Conservation (phyloP, 1,140 invertebrate species). For the Chironomus striatipennis region DNA sequence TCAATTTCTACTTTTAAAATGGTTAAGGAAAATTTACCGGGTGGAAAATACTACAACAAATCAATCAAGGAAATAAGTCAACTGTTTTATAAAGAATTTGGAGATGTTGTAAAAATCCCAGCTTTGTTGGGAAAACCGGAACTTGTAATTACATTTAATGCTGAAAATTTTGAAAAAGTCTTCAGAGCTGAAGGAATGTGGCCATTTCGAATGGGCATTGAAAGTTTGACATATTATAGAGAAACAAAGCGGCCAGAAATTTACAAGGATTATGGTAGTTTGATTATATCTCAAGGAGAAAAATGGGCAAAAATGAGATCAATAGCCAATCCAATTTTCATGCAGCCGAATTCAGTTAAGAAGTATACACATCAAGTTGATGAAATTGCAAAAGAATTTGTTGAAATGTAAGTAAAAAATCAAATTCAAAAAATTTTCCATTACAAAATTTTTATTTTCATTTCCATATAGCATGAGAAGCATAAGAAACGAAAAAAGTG, state of each 20-base stretch:
- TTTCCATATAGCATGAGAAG: constrained; percentile 43
- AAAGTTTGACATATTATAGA: constrained; percentile 28
- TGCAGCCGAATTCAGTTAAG: constrained; percentile 43
- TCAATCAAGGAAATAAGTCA: constrained; percentile 22
- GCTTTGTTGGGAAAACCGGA: constrained; percentile 22
- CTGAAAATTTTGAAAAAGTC: constrained; percentile 27
- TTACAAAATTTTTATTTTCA: neutral
- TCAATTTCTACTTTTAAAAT: too few species aligned
- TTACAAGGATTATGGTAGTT: constrained; percentile 24
- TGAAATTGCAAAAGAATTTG: constrained; percentile 39
- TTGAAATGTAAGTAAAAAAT: neutral
- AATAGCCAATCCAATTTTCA: constrained; percentile 34
- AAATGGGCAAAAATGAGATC: constrained; percentile 27
- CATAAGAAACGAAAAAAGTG: constrained; percentile 42
- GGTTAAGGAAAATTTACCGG: constrained; percentile 22
- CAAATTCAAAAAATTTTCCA: too few species aligned
- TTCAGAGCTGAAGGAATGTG: too few species aligned
- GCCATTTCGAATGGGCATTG: constrained; percentile 19
- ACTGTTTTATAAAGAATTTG: constrained; percentile 25
- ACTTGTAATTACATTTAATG: constrained; percentile 26
- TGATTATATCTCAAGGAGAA: constrained; percentile 26
- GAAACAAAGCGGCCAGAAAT: too few species aligned
- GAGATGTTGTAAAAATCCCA: constrained; percentile 25
- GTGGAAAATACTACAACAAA: constrained; percentile 20
- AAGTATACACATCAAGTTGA: constrained; percentile 40